Evolutionary conservation across 1,140 invertebrate genomes (phyloP), one percentile per base, ranked within the genome.

Genomic region (Brachionus rubens): DNA sequence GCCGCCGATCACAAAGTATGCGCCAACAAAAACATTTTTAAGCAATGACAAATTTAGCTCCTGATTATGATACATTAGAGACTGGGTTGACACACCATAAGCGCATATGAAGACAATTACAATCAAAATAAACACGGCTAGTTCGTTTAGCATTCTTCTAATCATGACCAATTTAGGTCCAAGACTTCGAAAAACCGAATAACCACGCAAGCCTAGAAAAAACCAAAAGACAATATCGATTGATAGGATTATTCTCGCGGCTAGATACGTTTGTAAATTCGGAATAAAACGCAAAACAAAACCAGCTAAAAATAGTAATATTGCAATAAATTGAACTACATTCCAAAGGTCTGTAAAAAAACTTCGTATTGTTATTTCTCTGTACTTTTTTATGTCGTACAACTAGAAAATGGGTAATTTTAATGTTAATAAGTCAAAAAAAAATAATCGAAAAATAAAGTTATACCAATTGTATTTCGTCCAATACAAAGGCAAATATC

Each of bases 101-200:
- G 72, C 72, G 10, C 41, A 75, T 56, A 75, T 56, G 26, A 75
- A 75, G 7, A 75, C 72, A 36, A 54, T n/a, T 28, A 75, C 48
- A 7, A 75, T 75, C 16, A 75, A 40, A 7, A 75, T 3, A 59
- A 75, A 75, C 10, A 56, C 26, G 7, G n/a, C 36, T 28, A 75
- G 47, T 19, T 75, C 72, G 14, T 75, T 80, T 77, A 87, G 83
- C 86, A 86, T 86, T 77, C 81, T 79, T 43, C 82, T 80, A 75
- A 87, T 86, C 81, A 87, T 86, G 21, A 86, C 83, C 3, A 87
- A 81, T 76, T 86, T 87, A 6, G 86, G 86, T 36, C 86, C 86
- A 9, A 85, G 80, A 59, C 81, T 78, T 76, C 82, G 81, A 56
- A 82, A 79, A 2, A 84, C 82, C 19, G 82, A 84, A 77, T 84